These are phyloP conservation scores for Syngnathus rostellatus DNA, from an alignment of 2,797 vertebrate genomes.

Conservation along the genomic window DNA sequence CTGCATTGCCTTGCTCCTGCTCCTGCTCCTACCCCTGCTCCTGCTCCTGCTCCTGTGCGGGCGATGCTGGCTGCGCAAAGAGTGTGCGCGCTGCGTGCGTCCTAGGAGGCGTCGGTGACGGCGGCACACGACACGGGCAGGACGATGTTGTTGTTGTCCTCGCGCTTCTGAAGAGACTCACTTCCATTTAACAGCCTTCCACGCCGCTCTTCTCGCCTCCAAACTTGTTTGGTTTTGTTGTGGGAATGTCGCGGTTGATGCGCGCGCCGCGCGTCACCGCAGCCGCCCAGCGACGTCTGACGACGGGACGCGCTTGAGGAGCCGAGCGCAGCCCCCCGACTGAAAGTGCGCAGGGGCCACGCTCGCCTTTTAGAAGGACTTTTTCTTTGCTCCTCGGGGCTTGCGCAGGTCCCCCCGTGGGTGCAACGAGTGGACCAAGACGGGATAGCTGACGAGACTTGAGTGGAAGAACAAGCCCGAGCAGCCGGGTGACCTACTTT, in stretches of 20 bases:
- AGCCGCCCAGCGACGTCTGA: conserved; percentile 37
- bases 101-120: background rate
- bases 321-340: conserved; percentile 8
- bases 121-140: conserved; percentile 24
- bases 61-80: conserved; percentile 57
- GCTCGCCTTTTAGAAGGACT: background rate
- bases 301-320: conserved; percentile 37
- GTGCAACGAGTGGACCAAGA: background rate
- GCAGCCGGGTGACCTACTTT: conserved; percentile 7
- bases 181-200: conserved; percentile 25
- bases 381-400: background rate
- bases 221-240: conserved; percentile 33
- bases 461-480: conserved; percentile 2
- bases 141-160: conserved; percentile 39
- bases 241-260: conserved; percentile 12
- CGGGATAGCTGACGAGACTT: background rate
- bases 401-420: background rate
- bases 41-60: conserved; percentile 32
- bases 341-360: background rate
- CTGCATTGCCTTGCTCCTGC: background rate
- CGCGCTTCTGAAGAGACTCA: conserved; percentile 46
- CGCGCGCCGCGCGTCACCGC: conserved; percentile 32
- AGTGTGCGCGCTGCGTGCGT: conserved; percentile 48
- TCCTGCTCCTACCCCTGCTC: background rate
- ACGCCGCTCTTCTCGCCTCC: conserved; percentile 30